Conservation (phyloP, 2,113 vertebrate species). For the Hypanus sabinus region DNA sequence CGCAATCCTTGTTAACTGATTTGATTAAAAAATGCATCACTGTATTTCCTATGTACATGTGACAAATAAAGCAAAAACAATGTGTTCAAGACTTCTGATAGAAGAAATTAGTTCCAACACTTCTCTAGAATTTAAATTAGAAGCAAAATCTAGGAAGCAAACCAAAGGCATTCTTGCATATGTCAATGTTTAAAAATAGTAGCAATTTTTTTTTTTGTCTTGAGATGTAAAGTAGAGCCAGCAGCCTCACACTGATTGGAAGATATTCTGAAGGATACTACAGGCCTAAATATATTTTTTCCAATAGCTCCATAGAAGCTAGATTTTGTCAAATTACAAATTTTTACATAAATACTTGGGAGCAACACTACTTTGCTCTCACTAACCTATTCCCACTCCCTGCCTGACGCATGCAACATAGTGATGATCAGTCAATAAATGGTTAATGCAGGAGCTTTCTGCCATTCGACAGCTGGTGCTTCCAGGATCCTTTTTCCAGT, state of each 20-base stretch:
- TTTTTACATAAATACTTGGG: not conserved
- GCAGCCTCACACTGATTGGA: not conserved
- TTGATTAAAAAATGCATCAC: too few species aligned
- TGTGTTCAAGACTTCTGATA: not conserved
- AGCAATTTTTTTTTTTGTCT: not conserved
- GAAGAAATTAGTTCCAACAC: not conserved
- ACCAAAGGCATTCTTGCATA: not conserved
- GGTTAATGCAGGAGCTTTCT: not conserved
- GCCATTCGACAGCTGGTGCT: constrained; percentile 66
- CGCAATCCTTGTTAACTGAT: too few species aligned
- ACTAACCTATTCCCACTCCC: not conserved
- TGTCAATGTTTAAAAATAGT: not conserved
- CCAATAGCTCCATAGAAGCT: not conserved
- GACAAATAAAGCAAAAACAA: not conserved
- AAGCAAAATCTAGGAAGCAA: not conserved
- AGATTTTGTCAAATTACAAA: not conserved
- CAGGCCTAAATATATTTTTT: not conserved
- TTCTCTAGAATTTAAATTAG: not conserved
- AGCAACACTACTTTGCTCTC: not conserved
- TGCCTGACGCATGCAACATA: not conserved
- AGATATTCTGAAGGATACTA: not conserved
- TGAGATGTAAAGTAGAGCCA: not conserved
- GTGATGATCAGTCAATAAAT: not conserved
- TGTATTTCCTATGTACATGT: not conserved
- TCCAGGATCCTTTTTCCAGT: constrained; percentile 76